Conservation (phyloP, 2,113 vertebrate genomes). For the Lepisosteus osseus region DNA sequence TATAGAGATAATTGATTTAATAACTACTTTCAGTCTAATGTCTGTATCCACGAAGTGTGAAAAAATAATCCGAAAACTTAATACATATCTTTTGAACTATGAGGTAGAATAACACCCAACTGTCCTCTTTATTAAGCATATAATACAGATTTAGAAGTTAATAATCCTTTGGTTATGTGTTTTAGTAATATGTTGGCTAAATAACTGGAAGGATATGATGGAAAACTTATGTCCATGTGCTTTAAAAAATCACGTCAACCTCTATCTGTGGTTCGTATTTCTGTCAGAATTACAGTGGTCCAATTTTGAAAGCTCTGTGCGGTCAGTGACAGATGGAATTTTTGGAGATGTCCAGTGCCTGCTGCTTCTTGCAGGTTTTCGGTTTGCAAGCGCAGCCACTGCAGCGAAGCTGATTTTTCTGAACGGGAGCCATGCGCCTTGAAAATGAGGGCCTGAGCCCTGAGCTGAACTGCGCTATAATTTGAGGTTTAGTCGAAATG, state of each 20-base stretch:
- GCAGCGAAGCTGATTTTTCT: not conserved
- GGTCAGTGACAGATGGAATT: not conserved
- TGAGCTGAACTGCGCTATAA: constrained; percentile 34
- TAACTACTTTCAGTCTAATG: not conserved
- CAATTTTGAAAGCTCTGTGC: not conserved
- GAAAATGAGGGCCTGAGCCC: constrained; percentile 1
- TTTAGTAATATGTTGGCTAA: constrained; percentile 11
- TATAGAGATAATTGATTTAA: not conserved
- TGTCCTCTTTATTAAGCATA: constrained; percentile 23
- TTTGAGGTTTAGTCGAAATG: constrained; percentile 61
- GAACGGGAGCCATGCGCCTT: not conserved
- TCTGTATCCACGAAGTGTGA: constrained; percentile 4
- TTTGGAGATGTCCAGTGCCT: not conserved
- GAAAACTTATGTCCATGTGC: constrained; percentile 5
- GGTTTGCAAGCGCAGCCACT: not conserved
- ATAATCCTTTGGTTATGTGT: constrained; percentile 12
- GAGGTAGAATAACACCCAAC: constrained; percentile 14
- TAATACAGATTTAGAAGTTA: constrained; percentile 18
- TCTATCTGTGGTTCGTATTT: not conserved
- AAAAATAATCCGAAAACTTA: not conserved
- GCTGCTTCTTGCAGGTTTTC: not conserved
- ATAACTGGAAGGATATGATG: not conserved
- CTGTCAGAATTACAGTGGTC: not conserved
- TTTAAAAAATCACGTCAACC: not conserved
- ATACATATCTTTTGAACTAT: not conserved